Percentiles rank a stretch among this genome's conserved stretches.
Evolutionary conservation across 2,888 invertebrate genomes (phyloP).

Genomic region (Crepidodera aurea): DNA sequence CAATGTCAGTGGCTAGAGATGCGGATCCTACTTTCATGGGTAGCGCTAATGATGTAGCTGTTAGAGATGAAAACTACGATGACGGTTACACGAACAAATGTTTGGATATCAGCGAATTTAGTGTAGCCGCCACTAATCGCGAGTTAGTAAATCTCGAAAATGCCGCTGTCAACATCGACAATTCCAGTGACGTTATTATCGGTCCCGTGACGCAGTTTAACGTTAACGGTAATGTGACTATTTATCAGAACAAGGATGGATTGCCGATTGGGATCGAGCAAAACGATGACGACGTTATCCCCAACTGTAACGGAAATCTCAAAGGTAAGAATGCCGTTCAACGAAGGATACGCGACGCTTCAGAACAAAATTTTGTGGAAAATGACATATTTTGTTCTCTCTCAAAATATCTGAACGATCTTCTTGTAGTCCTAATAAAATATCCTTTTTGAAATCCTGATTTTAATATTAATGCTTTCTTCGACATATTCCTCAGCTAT

Average conservation of each 20-base stretch:
- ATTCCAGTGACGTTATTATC: slow-evolving; percentile 64
- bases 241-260: slow-evolving; percentile 56
- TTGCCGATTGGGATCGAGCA: slow-evolving; percentile 8
- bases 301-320: background rate
- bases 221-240: slow-evolving; percentile 63
- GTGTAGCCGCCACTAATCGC: slow-evolving; percentile 16
- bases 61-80: background rate
- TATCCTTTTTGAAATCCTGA: no score
- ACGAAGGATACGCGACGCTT: no score
- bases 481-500: no score
- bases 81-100: slow-evolving; percentile 18
- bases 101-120: slow-evolving; percentile 16
- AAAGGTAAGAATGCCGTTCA: slow-evolving; percentile 3
- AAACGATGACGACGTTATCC: background rate
- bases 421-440: no score
- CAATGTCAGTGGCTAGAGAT: background rate
- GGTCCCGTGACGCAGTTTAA: slow-evolving; percentile 64
- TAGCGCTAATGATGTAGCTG: background rate
- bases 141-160: slow-evolving; percentile 42
- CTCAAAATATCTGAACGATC: no score
- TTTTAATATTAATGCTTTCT: no score
- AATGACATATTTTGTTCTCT: no score
- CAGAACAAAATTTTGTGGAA: no score
- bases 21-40: background rate
- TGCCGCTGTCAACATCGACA: slow-evolving; percentile 61